phyloP scores from a whole-genome alignment of 2,797 vertebrate species.

The Anguilla megastoma region DNA sequence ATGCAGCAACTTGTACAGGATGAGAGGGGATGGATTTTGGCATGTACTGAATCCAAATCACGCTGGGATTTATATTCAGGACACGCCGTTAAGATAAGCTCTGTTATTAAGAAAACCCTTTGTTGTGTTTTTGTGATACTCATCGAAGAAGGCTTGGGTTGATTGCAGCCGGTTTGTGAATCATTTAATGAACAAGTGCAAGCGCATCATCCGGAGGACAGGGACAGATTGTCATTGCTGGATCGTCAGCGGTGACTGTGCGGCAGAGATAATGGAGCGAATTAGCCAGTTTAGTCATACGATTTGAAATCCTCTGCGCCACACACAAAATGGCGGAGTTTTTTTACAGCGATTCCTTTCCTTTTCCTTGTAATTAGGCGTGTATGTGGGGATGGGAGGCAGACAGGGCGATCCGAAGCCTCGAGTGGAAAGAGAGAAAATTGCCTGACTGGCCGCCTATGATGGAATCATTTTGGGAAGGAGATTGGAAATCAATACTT shows the following conservation, averaged over 20 bases:
- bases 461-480: constrained; percentile 67
- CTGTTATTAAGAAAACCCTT: constrained; percentile 4
- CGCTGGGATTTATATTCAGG: background rate
- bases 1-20: constrained; percentile 3
- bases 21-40: background rate
- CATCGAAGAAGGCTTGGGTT: background rate
- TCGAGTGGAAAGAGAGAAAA: constrained; percentile 64
- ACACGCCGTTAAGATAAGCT: background rate
- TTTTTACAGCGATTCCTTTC: constrained; percentile 62
- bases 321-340: constrained; percentile 53
- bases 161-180: background rate
- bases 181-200: background rate
- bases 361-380: constrained; percentile 71
- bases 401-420: constrained; percentile 57
- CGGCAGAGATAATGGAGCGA: constrained; percentile 48
- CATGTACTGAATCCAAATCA: constrained; percentile 28
- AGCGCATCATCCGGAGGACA: constrained; percentile 31
- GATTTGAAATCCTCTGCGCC: constrained; percentile 44
- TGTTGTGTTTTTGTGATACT: constrained; percentile 22
- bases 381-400: constrained; percentile 58
- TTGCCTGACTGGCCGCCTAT: constrained; percentile 58
- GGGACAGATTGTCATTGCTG: constrained; percentile 26
- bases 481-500: constrained; percentile 75
- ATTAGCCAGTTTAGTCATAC: constrained; percentile 45
- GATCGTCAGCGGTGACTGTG: constrained; percentile 40